Conservation (phyloP, 2,888 invertebrate genomes). For the Boloria euphrosyne region DNA sequence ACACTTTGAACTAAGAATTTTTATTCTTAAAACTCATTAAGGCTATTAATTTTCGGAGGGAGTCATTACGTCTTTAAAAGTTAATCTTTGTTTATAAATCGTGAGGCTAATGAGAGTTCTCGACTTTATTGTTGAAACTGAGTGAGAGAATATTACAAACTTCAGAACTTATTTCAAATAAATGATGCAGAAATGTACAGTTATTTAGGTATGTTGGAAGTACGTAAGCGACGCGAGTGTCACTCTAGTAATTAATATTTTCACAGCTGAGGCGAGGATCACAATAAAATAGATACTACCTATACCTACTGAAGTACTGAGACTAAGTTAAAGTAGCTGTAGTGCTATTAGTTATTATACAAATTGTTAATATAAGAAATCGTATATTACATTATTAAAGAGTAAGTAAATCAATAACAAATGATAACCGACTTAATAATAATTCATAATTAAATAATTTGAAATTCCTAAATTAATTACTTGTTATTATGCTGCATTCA, state of each 20-base stretch:
- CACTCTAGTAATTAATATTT: slow-evolving; percentile 34
- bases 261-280: too few species aligned
- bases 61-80: slow-evolving; percentile 48
- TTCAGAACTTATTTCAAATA: slow-evolving; percentile 45
- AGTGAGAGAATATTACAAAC: slow-evolving; percentile 46
- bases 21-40: slow-evolving; percentile 27
- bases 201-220: slow-evolving; percentile 41
- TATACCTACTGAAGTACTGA: too few species aligned
- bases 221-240: slow-evolving; percentile 35
- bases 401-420: too few species aligned
- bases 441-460: too few species aligned
- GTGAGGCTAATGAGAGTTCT: slow-evolving; percentile 54
- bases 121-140: slow-evolving; percentile 48
- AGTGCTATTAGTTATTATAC: slow-evolving; percentile 16
- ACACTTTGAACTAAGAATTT: slow-evolving; percentile 1
- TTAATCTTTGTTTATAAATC: slow-evolving; percentile 53
- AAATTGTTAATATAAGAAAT: slow-evolving; percentile 4
- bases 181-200: slow-evolving; percentile 45
- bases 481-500: too few species aligned
- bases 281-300: too few species aligned
- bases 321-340: slow-evolving; percentile 20
- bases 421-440: too few species aligned
- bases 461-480: too few species aligned
- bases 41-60: slow-evolving; percentile 41
- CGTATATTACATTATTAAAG: slow-evolving; percentile 4